Base-by-base conservation (phyloP, 1,140 invertebrate genomes). In the Heliothis subflexa region DNA sequence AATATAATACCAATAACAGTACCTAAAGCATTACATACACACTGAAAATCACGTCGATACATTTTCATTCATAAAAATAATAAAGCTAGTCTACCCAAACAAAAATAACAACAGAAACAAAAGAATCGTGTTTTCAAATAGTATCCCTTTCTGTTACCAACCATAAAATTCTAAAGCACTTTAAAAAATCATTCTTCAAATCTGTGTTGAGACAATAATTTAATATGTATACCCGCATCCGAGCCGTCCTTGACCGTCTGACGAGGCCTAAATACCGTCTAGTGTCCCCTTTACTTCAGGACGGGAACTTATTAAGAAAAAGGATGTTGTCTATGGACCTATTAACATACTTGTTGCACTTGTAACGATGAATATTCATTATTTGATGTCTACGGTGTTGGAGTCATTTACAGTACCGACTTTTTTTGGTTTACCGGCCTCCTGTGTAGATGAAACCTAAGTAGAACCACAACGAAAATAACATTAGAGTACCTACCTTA, bases 141-240 rank as follows among this genome's bases (percentile, higher is more conserved):
- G n/a, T n/a, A 52, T 0, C 50, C 25, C 11, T 25, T 33, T 71
- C 18, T n/a, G 16, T 18, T 33, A 1, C 28, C 9, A 50, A 74
- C 11, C 21, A 2, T 21, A 49, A 21, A 18, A 50, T 33, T 50
- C 11, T 28, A 28, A 57, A 16, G 28, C 21, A 59, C 13, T 62
- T 62, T 21, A 40, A 64, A 33, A 57, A 64, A 75, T 16, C 47
- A 54, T 50, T 64, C 59, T 75, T 50, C 64, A 75, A 75, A 75
- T 75, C 73, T 64, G 40, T 45, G 16, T 40, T 52, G 73, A 62
- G 73, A 64, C 57, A 61, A 52, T 28, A 57, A 57, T 40, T 54
- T 73, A 59, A 73, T 73, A 73, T 73, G 50, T 59, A 75, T 54
- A 11, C 73, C 57, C 73, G 73, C 73, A 75, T 75, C 73, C 59